Base-by-base conservation (phyloP, 1,140 invertebrate genomes). In the Diuraphis noxia region DNA sequence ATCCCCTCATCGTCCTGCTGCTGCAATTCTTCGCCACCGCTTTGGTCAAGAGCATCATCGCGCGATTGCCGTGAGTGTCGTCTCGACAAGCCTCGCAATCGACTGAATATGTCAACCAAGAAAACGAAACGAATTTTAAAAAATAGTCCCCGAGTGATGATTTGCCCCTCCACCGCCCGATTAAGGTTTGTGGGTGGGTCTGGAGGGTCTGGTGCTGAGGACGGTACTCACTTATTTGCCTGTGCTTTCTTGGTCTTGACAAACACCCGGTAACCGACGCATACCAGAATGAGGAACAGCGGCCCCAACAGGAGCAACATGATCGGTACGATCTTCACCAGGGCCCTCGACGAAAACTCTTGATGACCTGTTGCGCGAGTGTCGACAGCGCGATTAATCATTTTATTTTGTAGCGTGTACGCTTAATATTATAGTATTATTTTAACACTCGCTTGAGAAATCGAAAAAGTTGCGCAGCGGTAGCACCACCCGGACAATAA, bases 311-410 rank as follows among this genome's bases (percentile, higher is more conserved):
- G 95, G 36, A 96, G 96, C 36, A 97, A 93, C 92, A 97, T 95
- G 93, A 97, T 96, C 85, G 96, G 96, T 93, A 95, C 95, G 10
- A 97, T 96, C n/a, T 96, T 94, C 40, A 96, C 97, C 6, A 97
- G 95, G 92, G 96, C 96, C 72, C 96, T 95, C 8, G 96, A 95
- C 52, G 96, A 96, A 93, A 96, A 97, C 93, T 97, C 96, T 93
- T 97, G 96, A 92, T 96, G 95, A 93, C 96, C 97, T 97, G 94
- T 92, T 19, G 21, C 38, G 17, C 30, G 84, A 36, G 8, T 43
- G 17, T n/a, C 6, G 41, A 43, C 30, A n/a, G 30, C n/a, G 56
- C 13, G 56, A 72, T 72, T 72, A 72, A 34, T 17, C 56, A 72
- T 17, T 63, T 13, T 25, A 25, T 8, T 25, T 23, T 52, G 41